These are phyloP conservation scores for Deilephila porcellus DNA, from an alignment of 2,888 invertebrate genomes.

Conservation along the genomic window DNA sequence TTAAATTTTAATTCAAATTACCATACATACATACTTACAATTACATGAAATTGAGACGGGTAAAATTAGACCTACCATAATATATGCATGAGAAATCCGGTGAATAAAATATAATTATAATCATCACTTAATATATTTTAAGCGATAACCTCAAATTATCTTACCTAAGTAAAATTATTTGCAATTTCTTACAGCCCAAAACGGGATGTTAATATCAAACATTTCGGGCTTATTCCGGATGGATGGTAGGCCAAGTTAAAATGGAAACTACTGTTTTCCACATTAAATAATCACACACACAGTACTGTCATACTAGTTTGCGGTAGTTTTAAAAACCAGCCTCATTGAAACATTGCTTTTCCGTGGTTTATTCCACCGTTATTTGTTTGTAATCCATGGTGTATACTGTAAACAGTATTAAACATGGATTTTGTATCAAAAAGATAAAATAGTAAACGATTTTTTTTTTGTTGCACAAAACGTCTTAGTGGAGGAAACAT, in stretches of 20 bases:
- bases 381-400: not conserved
- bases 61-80: constrained; percentile 5
- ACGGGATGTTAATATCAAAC: not conserved
- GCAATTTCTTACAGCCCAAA: not conserved
- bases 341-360: not conserved
- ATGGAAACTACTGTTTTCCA: not conserved
- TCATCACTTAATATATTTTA: no score
- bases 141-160: no score
- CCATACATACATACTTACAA: constrained; percentile 16
- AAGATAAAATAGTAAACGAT: not conserved
- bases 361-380: not conserved
- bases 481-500: no score
- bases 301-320: not conserved
- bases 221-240: not conserved
- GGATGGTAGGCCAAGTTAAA: not conserved
- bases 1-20: constrained; percentile 7
- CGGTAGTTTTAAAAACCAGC: constrained; percentile 12
- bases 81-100: not conserved
- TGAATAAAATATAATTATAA: no score
- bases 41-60: not conserved
- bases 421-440: not conserved
- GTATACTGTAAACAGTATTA: not conserved
- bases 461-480: no score
- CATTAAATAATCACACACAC: not conserved
- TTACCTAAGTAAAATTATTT: not conserved